Conservation (phyloP, 64 coral and sea anemone species). For the Actinia tenebrosa region DNA sequence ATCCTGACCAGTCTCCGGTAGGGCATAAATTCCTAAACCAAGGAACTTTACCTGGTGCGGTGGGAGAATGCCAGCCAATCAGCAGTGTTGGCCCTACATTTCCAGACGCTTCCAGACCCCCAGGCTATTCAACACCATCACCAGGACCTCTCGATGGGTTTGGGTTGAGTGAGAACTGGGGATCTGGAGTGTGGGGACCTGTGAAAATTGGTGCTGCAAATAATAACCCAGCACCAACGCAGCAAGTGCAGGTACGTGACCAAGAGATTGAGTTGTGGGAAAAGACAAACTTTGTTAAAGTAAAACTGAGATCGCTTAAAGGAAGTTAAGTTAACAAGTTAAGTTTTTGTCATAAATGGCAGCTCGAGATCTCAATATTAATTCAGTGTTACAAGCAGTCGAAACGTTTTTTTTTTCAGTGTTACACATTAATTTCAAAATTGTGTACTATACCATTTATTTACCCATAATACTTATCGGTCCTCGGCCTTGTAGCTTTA, state of each 20-base stretch:
- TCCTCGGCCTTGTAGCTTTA: too few relatives aligned
- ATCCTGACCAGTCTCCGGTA: neutral
- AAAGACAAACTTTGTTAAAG: neutral
- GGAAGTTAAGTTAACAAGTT: too few relatives aligned
- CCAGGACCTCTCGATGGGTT: slow-evolving; percentile 49
- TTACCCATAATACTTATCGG: too few relatives aligned
- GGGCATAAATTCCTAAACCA: neutral
- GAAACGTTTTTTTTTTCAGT: too few relatives aligned
- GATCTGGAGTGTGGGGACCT: slow-evolving; percentile 59
- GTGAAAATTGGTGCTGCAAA: neutral
- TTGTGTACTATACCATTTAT: too few relatives aligned
- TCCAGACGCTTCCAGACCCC: neutral
- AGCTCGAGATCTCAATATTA: too few relatives aligned
- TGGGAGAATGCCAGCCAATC: neutral
- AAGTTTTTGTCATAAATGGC: too few relatives aligned
- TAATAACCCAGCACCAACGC: slow-evolving; percentile 15
- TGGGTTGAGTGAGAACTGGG: slow-evolving; percentile 52
- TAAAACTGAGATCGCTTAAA: too few relatives aligned
- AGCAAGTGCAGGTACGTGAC: slow-evolving; percentile 5
- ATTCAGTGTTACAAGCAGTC: too few relatives aligned
- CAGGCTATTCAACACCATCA: slow-evolving; percentile 10
- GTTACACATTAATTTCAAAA: too few relatives aligned
- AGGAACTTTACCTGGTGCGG: neutral
- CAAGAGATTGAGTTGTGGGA: neutral
- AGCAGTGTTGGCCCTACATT: neutral